A percentile compares a stretch with the other conserved stretches of the same genome.
Evolutionary conservation across 2,888 invertebrate species (phyloP).

Genomic region (Protonemura montana): DNA sequence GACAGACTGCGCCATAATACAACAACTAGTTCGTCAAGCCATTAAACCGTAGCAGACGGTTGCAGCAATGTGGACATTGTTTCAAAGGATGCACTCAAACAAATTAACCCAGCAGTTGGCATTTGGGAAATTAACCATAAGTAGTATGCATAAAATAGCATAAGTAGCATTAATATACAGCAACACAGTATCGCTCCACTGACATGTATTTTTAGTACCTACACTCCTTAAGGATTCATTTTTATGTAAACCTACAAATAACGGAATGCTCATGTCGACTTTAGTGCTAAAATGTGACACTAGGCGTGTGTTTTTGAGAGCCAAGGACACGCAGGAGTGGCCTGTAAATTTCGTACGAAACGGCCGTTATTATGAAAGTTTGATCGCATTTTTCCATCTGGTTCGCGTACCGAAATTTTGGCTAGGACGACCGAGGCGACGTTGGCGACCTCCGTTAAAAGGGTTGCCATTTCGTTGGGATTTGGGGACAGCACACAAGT

Average conservation of each 20-base stretch:
- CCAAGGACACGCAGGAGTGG: no score
- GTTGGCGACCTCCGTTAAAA: neutral
- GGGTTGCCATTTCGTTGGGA: neutral
- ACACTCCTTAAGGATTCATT: neutral
- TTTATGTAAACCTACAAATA: neutral
- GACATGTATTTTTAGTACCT: no score
- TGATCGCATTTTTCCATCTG: neutral
- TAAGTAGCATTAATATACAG: no score
- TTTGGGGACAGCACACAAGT: neutral
- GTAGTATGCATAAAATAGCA: neutral
- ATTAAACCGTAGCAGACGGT: no score
- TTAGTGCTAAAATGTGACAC: neutral
- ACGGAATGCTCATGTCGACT: neutral
- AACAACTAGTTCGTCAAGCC: neutral
- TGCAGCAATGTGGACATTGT: neutral
- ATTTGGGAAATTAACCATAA: neutral
- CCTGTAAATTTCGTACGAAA: neutral
- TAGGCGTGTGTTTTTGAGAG: neutral
- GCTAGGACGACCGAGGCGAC: neutral
- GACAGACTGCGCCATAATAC: neutral
- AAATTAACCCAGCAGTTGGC: neutral
- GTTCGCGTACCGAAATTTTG: neutral
- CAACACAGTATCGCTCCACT: no score
- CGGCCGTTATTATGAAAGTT: constrained; percentile 7
- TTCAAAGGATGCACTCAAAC: neutral